Evolutionary conservation across 2,113 vertebrate genomes (phyloP), one percentile per base, ranked within the genome.

Genomic region (Pterophyllum scalare): DNA sequence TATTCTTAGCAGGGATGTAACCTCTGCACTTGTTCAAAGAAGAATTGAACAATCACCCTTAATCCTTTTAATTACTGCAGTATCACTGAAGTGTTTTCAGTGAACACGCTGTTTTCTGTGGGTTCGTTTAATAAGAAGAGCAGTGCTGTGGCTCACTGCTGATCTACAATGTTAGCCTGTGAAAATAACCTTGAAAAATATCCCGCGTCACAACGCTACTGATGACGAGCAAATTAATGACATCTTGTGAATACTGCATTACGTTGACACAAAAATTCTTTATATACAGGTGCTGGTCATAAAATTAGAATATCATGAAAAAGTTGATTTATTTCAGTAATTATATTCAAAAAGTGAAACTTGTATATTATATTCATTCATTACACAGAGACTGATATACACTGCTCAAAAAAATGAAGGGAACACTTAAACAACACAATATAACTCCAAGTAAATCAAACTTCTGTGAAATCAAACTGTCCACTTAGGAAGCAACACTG

Each of bases 191-290:
- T 52, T 58, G 59, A 38, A 77, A 80, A 33, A 72, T 31, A 76
- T 13, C 15, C n/a, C 52, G 31, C 20, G 6, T 31, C 24, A 81
- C 33, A 77, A 59, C 3, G 43, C 20, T 20, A 82, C 28, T 24
- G 59, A 46, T 59, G 9, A 60, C 20, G 22, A 33, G 20, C 67
- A 79, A 74, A 77, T 24, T 35, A 26, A 59, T 17, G 52, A 64
- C 74, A 15, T 89, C 35, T 59, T 62, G 74, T 84, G 79, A 59
- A 81, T 84, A 58, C 61, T 72, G 33, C 15, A 76, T 82, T 58
- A 65, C 54, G 62, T 19, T 82, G 62, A 65, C 40, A 62, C 38
- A 60, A 22, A 54, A 59, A 76, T 77, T 79, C 24, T 52, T 80
- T 61, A 61, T 40, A 3, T 33, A n/a, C n/a, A n/a, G n/a, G n/a